phyloP scores from a whole-genome alignment of 2,113 vertebrate genomes.

The Loxodonta africana region DNA sequence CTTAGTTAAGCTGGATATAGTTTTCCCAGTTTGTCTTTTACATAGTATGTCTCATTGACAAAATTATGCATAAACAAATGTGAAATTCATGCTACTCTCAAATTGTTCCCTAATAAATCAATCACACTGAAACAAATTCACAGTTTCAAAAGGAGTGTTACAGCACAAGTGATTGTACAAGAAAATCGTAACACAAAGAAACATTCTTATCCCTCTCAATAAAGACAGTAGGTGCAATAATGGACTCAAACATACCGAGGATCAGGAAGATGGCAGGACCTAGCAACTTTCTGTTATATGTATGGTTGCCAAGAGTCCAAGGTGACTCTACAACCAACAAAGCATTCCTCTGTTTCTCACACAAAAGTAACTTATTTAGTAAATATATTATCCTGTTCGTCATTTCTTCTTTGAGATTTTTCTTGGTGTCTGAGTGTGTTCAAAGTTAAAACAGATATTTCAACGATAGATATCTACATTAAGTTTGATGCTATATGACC shows the following conservation, averaged over 20 bases:
- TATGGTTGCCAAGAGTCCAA: too few relatives aligned
- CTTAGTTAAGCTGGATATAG: neutral
- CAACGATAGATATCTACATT: neutral
- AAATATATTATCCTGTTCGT: neutral
- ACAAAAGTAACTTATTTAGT: neutral
- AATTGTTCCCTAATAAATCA: conserved; percentile 11
- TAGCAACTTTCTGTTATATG: neutral
- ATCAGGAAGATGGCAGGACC: neutral
- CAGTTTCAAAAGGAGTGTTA: conserved; percentile 35
- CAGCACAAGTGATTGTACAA: neutral
- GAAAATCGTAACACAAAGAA: neutral
- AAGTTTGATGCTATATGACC: neutral
- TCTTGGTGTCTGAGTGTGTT: neutral
- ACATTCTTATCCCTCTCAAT: neutral
- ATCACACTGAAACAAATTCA: conserved; percentile 2
- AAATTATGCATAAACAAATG: neutral
- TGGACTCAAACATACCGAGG: neutral
- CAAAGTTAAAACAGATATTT: neutral
- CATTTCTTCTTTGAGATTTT: neutral
- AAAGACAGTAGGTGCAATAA: neutral
- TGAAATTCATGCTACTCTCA: conserved; percentile 24
- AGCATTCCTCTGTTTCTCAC: neutral
- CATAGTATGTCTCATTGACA: neutral
- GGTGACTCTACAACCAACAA: neutral
- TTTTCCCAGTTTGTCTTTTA: neutral